These are phyloP conservation scores for Zosterops hypoxanthus DNA, from an alignment of 2,113 vertebrate genomes.

Conservation along the genomic window DNA sequence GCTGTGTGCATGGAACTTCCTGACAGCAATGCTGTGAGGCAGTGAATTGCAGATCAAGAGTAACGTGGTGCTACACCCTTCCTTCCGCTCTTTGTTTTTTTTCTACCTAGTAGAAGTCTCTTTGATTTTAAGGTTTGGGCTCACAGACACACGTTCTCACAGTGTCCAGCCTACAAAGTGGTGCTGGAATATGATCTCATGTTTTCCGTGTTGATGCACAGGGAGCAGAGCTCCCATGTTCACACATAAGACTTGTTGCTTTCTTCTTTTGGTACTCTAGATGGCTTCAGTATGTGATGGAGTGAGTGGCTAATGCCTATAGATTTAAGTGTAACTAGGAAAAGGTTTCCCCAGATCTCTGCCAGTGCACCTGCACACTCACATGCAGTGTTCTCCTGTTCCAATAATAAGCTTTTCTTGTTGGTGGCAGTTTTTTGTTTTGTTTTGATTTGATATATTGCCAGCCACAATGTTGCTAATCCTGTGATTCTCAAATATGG, in stretches of 20 bases:
- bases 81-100: slow-evolving; percentile 69
- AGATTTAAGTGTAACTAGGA: background rate
- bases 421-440: background rate
- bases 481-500: background rate
- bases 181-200: background rate
- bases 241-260: background rate
- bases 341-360: background rate
- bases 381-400: background rate
- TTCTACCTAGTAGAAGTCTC: background rate
- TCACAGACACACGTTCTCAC: background rate
- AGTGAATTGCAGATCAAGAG: background rate
- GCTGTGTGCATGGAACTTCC: slow-evolving; percentile 18
- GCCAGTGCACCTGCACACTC: background rate
- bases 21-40: background rate
- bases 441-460: background rate
- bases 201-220: background rate
- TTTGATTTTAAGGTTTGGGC: slow-evolving; percentile 43
- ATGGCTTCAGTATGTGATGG: background rate
- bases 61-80: slow-evolving; percentile 36
- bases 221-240: background rate
- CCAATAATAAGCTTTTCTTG: background rate
- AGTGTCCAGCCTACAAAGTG: background rate
- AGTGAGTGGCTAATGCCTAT: background rate
- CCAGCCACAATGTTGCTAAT: background rate
- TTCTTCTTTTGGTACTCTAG: background rate